These are phyloP conservation scores for Dinoponera quadriceps DNA, from an alignment of 1,140 invertebrate genomes.

Conservation along the genomic window DNA sequence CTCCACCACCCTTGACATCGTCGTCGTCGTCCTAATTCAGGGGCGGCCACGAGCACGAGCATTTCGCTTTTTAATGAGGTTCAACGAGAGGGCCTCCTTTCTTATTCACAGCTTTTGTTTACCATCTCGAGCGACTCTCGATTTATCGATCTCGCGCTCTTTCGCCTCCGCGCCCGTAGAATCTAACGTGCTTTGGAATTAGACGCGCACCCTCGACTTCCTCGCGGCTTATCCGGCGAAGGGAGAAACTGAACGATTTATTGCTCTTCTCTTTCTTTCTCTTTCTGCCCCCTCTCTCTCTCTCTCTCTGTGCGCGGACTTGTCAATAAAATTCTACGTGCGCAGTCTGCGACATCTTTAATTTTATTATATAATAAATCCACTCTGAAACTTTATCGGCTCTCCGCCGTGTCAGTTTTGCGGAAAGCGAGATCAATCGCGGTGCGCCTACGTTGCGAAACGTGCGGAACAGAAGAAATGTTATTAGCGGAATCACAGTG, in stretches of 20 bases:
- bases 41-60: slow-evolving; percentile 40
- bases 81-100: slow-evolving; percentile 52
- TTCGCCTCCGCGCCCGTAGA: slow-evolving; percentile 23
- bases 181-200: slow-evolving; percentile 52
- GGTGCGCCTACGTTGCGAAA: too few species aligned
- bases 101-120: slow-evolving; percentile 61
- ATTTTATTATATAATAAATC: not conserved
- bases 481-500: too few species aligned
- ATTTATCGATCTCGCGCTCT: slow-evolving; percentile 55
- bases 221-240: slow-evolving; percentile 40
- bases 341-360: not conserved
- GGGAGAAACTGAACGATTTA: slow-evolving; percentile 44
- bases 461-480: too few species aligned
- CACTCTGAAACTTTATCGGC: not conserved
- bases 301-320: not conserved
- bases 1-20: not conserved
- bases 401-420: not conserved
- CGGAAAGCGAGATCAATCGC: not conserved
- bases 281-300: too few species aligned
- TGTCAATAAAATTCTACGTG: slow-evolving; percentile 33
- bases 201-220: slow-evolving; percentile 57
- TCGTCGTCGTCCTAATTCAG: slow-evolving; percentile 28
- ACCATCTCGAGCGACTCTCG: slow-evolving; percentile 42
- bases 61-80: slow-evolving; percentile 56
- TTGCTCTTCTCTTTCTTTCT: not conserved